Conservation (phyloP, 2,113 vertebrate species). For the Dromiciops gliroides region DNA sequence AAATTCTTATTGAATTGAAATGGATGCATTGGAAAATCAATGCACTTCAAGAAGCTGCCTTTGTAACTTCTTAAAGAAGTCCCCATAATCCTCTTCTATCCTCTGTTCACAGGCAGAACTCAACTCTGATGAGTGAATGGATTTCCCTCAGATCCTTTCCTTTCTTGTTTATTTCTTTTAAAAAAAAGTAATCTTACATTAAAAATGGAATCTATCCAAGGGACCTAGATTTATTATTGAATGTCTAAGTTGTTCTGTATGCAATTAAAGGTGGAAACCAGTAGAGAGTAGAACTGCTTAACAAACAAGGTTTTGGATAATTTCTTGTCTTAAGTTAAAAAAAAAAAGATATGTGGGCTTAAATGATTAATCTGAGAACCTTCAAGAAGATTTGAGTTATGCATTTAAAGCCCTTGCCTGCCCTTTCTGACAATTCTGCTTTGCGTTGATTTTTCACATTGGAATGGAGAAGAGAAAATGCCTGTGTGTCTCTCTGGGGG, state of each 20-base stretch:
- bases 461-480: neutral
- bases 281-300: neutral
- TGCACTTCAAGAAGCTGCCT: neutral
- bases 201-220: neutral
- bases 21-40: neutral
- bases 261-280: neutral
- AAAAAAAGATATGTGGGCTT: neutral
- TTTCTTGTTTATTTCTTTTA: neutral
- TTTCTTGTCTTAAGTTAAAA: neutral
- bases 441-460: neutral
- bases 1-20: neutral
- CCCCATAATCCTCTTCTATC: neutral
- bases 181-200: neutral
- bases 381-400: neutral
- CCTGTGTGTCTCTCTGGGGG: neutral
- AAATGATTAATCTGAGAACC: neutral
- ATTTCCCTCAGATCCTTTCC: neutral
- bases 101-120: neutral
- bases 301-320: neutral
- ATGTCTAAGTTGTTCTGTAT: neutral
- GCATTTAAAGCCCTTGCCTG: neutral
- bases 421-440: neutral
- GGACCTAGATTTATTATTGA: neutral
- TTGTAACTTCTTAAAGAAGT: neutral
- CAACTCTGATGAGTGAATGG: neutral